Evolutionary conservation across 2,888 invertebrate species (phyloP), one percentile per base, ranked within the genome.

Genomic region (Euclidia mi): DNA sequence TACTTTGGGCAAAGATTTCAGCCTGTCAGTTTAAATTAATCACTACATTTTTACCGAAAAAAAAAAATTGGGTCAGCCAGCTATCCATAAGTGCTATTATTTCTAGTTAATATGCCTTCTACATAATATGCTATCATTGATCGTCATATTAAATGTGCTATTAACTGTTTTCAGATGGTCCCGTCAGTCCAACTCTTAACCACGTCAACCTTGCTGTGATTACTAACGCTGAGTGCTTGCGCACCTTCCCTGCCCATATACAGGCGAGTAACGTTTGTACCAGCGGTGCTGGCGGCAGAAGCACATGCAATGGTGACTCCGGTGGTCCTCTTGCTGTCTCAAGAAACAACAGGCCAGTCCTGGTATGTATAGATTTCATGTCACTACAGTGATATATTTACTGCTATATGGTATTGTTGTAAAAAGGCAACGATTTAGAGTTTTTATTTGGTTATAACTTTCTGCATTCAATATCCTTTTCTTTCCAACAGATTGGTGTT

Each of bases 291-390:
- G 79, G 79, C 2, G 78, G 77, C 6, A 51, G 52, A 7, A 69
- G 82, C 25, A 78, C 81, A 2, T 90, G 91, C 65, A 17, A 59
- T 0, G 90, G 90, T 4, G 90, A 90, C 65, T 90, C 90, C n/a
- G 90, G 91, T 14, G 90, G 91, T 10, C 91, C 91, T 17, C 82
- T 91, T 2, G 65, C 72, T 1, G 50, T 81, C 4, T 43, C 11
- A 3, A 82, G 76, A 0, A 62, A 79, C 34, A 65, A 68, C 64
- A 58, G 67, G 7, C 52, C 44, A 9, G 43, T 86, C 6, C 55
- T 89, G 80, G 89, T 90, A 65, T 20, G 20, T 20, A 20, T 4
- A 20, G 20, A 20, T 20, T 20, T 20, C 20, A 20, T 4, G 20
- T 20, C 20, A 20, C 20, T 20, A 20, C 20, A 20, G 20, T 6